Evolutionary conservation across 2,888 invertebrate genomes (phyloP).

Genomic region (Habrosyne pyritoides): DNA sequence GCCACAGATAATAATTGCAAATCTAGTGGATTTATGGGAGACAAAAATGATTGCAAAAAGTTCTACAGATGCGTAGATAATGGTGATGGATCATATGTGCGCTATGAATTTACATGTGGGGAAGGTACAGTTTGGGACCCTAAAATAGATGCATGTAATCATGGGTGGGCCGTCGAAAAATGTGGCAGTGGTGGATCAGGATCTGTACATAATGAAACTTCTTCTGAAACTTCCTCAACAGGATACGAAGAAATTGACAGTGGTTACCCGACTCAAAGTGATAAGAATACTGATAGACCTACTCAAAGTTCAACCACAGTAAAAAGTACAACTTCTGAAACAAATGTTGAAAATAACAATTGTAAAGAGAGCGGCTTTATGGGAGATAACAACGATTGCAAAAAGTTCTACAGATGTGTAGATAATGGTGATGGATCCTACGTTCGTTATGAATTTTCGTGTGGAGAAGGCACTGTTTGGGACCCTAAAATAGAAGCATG

Average conservation of each 20-base stretch:
- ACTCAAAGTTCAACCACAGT: not conserved
- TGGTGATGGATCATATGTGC: constrained; percentile 66
- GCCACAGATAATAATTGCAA: constrained; percentile 36
- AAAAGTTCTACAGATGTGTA: constrained; percentile 88
- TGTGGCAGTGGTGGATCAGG: constrained; percentile 30
- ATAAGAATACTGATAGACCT: not conserved
- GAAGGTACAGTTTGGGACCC: constrained; percentile 85
- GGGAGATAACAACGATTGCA: constrained; percentile 81
- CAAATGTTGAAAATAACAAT: constrained; percentile 14
- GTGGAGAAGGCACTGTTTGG: constrained; percentile 85
- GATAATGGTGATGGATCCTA: constrained; percentile 71
- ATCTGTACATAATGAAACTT: not conserved
- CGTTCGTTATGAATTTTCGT: constrained; percentile 81
- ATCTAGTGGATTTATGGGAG: constrained; percentile 85
- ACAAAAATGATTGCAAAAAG: constrained; percentile 82
- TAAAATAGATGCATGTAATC: constrained; percentile 81
- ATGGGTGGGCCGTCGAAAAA: constrained; percentile 75
- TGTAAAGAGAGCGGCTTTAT: constrained; percentile 83
- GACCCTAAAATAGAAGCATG: constrained; percentile 82
- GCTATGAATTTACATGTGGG: constrained; percentile 83
- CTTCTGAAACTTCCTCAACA: not conserved
- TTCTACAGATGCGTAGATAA: constrained; percentile 87
- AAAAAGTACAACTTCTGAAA: no score
- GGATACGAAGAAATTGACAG: not conserved
- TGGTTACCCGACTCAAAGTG: not conserved